Evolutionary conservation across 1,140 invertebrate genomes (phyloP).

Genomic region (Nasonia vitripennis): DNA sequence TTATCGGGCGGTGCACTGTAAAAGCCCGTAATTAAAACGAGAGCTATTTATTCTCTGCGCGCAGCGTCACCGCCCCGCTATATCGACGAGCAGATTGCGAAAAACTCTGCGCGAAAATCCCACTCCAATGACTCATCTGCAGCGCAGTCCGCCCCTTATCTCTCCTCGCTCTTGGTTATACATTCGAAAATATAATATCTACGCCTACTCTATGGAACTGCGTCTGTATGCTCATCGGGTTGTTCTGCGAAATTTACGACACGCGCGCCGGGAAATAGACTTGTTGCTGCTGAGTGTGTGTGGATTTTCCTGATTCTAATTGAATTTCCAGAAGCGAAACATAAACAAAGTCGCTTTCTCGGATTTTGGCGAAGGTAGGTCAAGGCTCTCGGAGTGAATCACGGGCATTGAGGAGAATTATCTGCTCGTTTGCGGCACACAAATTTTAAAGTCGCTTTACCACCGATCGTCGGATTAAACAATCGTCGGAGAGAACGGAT

Average conservation of each 20-base stretch:
- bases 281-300: no score
- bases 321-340: no score
- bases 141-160: no score
- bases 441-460: neutral
- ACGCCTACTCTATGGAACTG: no score
- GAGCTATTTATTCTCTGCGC: neutral
- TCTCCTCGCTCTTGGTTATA: no score
- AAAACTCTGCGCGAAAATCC: no score
- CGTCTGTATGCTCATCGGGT: no score
- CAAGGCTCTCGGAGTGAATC: neutral
- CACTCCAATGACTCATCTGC: neutral
- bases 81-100: neutral
- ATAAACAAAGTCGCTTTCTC: no score
- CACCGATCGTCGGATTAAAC: neutral
- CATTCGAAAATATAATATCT: no score
- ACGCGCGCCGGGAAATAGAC: no score
- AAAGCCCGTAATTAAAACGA: slow-evolving; percentile 21
- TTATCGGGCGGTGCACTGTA: neutral
- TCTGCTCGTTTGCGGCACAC: neutral
- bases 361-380: neutral
- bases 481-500: neutral
- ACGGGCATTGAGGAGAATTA: neutral
- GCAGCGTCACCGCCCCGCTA: neutral
- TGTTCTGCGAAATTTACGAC: no score
- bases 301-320: no score